phyloP scores from a whole-genome alignment of 2,888 invertebrate species.

The Andrena fulva region DNA sequence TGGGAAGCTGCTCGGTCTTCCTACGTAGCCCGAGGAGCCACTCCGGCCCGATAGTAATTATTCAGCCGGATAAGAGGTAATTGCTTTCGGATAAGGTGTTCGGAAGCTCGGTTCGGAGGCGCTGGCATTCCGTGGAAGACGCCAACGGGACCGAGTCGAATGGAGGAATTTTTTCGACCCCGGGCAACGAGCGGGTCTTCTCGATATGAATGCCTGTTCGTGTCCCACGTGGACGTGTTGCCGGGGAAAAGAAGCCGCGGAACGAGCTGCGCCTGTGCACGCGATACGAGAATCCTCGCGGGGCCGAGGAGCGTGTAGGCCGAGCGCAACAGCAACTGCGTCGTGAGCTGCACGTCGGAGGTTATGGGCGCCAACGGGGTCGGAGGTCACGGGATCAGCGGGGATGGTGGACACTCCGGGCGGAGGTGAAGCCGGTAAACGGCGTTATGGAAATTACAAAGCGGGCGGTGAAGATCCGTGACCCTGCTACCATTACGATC shows the following conservation, averaged over 20 bases:
- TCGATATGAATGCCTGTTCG: constrained; percentile 34
- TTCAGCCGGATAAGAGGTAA: constrained; percentile 13
- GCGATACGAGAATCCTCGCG: constrained; percentile 39
- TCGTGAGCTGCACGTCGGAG: constrained; percentile 56
- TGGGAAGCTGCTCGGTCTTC: constrained; percentile 37
- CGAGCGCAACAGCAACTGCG: constrained; percentile 25
- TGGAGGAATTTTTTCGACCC: background rate
- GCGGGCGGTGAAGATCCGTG: constrained; percentile 61
- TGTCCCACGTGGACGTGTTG: constrained; percentile 16
- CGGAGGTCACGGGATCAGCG: constrained; percentile 60
- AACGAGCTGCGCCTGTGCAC: constrained; percentile 27
- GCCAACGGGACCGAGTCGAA: background rate
- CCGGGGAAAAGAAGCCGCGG: constrained; percentile 23
- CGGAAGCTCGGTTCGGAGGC: background rate
- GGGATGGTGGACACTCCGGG: constrained; percentile 41
- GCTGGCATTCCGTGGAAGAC: background rate
- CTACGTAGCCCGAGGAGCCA: constrained; percentile 5
- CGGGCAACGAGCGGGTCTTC: constrained; percentile 17
- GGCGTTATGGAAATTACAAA: constrained; percentile 66
- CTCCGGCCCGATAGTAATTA: constrained; percentile 1
- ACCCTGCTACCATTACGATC: constrained; percentile 60
- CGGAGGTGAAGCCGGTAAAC: constrained; percentile 47
- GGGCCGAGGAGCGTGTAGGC: background rate
- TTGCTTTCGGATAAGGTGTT: constrained; percentile 6
- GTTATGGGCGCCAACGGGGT: constrained; percentile 58